Base-by-base conservation (phyloP, 2,113 vertebrate species). In the Centropus unirufus region DNA sequence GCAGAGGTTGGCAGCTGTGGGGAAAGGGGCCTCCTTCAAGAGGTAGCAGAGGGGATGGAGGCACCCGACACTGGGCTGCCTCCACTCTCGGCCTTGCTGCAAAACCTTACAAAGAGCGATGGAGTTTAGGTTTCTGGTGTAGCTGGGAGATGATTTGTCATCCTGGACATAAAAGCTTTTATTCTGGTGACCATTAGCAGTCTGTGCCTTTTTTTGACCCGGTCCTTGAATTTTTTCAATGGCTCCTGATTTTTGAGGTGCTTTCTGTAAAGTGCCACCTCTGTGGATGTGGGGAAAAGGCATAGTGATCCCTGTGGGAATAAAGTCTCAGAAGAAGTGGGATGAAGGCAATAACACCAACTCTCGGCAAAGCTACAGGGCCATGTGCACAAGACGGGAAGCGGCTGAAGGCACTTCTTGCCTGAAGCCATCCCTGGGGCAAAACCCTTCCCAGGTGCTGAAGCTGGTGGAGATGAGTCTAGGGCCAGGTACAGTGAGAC, bases 381-480 rank as follows among this genome's bases (percentile, higher is more conserved):
- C 20, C 9, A 5, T 1, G 3, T 36, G 26, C 46, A n/a, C 46
- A 52, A 73, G 67, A 47, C 30, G 26, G 36, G 36, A 78, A 12
- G 47, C 72, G 44, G 21, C 52, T 66, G 32, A 68, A 22, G 42
- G 39, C 8, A 1, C 20, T 40, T 27, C 40, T 74, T 27, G 18
- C n/a, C 76, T 73, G 63, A 55, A 86, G 58, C 32, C 8, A 26
- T 34, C 29, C 75, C 29, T 51, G 44, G 11, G 42, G 32, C 32
- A 92, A 85, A 83, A 47, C 42, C 51, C 26, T 39, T 76, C 11
- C 23, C 1, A 1, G 58, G 29, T 32, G 51, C 42, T 1, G 6
- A 21, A 29, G 23, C 12, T 2, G 2, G 19, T 5, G 5, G 39
- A 68, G 54, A 32, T 0, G 1, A 46, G 4, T 32, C 27, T 0